phyloP scores from a whole-genome alignment of 2,888 invertebrate species.

The Perdita meconis region DNA sequence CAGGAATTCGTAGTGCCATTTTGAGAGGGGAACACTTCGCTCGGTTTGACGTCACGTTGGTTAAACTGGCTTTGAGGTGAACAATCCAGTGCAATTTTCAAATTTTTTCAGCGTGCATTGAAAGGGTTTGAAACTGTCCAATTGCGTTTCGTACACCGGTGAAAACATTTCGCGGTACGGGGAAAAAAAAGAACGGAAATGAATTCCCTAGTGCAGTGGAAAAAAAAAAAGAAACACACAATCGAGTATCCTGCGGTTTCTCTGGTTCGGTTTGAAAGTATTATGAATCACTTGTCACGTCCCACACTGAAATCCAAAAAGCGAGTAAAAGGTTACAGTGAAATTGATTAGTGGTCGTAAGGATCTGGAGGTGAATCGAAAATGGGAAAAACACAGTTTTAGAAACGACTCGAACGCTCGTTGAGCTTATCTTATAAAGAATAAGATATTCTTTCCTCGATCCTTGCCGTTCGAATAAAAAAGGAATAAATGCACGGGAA shows the following conservation, averaged over 20 bases:
- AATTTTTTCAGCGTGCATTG: conserved; percentile 18
- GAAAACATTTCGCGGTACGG: neutral
- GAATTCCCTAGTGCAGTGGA: neutral
- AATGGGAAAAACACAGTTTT: too few relatives aligned
- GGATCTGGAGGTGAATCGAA: too few relatives aligned
- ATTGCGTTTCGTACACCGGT: neutral
- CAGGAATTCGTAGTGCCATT: too few relatives aligned
- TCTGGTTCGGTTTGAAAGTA: conserved; percentile 11
- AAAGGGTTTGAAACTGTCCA: conserved; percentile 16
- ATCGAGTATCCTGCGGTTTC: conserved; percentile 12
- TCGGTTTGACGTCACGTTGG: conserved; percentile 7
- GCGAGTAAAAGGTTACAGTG: conserved; percentile 19
- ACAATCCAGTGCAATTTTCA: conserved; percentile 28
- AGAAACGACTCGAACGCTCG: too few relatives aligned
- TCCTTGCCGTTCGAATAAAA: conserved; percentile 21
- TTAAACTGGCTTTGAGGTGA: conserved; percentile 24
- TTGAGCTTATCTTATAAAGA: too few relatives aligned
- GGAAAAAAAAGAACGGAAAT: neutral
- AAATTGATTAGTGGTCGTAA: too few relatives aligned
- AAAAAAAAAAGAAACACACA: conserved; percentile 1
- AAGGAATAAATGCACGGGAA: conserved; percentile 11
- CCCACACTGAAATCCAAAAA: neutral
- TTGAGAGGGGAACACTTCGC: conserved; percentile 19
- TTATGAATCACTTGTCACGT: conserved; percentile 46
- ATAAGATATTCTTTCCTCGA: neutral